Percentiles rank a stretch among this genome's conserved stretches.
These are phyloP conservation scores for Solenopsis invicta DNA, from an alignment of 1,140 invertebrate genomes.

Conservation along the genomic window DNA sequence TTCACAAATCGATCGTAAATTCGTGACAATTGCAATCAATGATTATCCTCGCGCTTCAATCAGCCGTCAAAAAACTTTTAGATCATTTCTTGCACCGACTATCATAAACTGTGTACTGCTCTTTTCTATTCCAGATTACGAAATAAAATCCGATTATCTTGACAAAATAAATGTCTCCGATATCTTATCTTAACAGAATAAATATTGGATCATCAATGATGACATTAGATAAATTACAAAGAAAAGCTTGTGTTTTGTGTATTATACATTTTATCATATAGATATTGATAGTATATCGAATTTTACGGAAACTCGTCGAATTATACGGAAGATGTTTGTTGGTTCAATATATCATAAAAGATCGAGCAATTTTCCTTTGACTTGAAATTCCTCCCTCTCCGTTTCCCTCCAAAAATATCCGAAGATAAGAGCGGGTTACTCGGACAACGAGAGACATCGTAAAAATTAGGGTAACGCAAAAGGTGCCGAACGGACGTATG, in stretches of 20 bases:
- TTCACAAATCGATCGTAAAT: slow-evolving; percentile 54
- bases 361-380: too few species aligned
- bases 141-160: not conserved
- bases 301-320: slow-evolving; percentile 28
- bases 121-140: not conserved
- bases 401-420: not conserved
- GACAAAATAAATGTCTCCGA: too few species aligned
- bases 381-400: slow-evolving; percentile 14
- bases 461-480: slow-evolving; percentile 58
- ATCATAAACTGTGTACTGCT: slow-evolving; percentile 8
- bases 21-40: slow-evolving; percentile 24
- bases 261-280: not conserved
- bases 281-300: slow-evolving; percentile 2
- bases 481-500: slow-evolving; percentile 35
- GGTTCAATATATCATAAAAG: not conserved
- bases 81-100: not conserved
- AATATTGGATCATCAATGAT: not conserved
- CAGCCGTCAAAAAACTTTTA: not conserved
- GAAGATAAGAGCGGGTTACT: slow-evolving; percentile 14
- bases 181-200: too few species aligned
- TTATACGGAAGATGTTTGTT: not conserved
- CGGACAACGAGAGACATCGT: slow-evolving; percentile 50
- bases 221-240: slow-evolving; percentile 7
- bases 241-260: not conserved
- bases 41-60: slow-evolving; percentile 16